Conservation (phyloP, 2,797 vertebrate genomes). For the Karalla daura region DNA sequence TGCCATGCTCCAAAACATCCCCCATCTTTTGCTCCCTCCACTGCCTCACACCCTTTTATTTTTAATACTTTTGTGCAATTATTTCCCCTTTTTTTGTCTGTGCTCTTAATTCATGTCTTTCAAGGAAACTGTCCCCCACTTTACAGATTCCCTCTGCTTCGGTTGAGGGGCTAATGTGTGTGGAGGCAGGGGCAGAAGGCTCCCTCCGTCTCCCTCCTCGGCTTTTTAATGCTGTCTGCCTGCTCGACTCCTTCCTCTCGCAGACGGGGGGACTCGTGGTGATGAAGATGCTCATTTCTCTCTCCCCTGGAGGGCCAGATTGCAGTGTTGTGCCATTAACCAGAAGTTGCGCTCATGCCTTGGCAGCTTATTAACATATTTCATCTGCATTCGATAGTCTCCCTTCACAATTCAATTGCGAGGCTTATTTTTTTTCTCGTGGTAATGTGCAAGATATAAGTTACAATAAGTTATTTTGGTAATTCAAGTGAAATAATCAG, state of each 20-base stretch:
- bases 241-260: constrained; percentile 42
- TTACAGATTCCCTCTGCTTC: constrained; percentile 43
- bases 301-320: constrained; percentile 79
- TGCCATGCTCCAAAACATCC: constrained; percentile 12
- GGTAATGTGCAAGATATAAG: constrained; percentile 46
- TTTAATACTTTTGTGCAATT: constrained; percentile 21
- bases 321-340: constrained; percentile 82
- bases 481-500: constrained; percentile 54
- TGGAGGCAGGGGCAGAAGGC: constrained; percentile 32
- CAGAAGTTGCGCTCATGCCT: constrained; percentile 74
- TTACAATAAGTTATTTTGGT: constrained; percentile 64
- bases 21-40: constrained; percentile 1
- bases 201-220: constrained; percentile 40
- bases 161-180: constrained; percentile 61
- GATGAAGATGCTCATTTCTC: constrained; percentile 81
- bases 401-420: constrained; percentile 58
- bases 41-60: constrained; percentile 18
- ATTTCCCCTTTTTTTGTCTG: constrained; percentile 11
- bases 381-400: constrained; percentile 71
- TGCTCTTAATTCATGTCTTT: constrained; percentile 57
- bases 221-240: constrained; percentile 56
- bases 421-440: constrained; percentile 42
- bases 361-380: constrained; percentile 84
- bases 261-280: constrained; percentile 59
- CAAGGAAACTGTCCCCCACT: constrained; percentile 45